Evolutionary conservation across 2,797 vertebrate genomes (phyloP), one percentile per base, ranked within the genome.

Genomic region (Onychomys arenicola): DNA sequence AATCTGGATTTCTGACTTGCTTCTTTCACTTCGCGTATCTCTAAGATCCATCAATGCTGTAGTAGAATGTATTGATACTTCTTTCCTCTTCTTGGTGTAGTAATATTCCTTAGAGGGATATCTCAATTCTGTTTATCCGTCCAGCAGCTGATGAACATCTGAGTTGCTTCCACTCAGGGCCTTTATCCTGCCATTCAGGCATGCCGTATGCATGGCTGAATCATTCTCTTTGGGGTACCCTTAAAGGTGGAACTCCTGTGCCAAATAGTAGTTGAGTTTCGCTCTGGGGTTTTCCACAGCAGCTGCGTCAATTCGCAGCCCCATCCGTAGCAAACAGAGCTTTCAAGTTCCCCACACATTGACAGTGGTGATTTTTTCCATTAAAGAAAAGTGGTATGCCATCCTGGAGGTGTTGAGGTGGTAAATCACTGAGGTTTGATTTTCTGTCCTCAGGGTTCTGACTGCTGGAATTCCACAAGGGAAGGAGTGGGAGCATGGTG

Each of bases 41-140:
- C 29, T 34, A 37, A 40, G 52, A n/a, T 75, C 13, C 12, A 2
- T 40, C 21, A 2, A 0, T 6, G 3, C 6, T 25, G 4, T 3
- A 2, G 4, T 3, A 2, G 46, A 11, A 0, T 8, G 8, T 3
- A 1, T 34, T 7, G 16, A 32, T 2, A 37, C 12, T 49, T 12
- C 37, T 5, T 21, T 57, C 61, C 37, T 83, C 84, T 32, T 21
- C 14, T 10, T 1, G 32, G 14, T 93, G 13, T n/a, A 77, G 2
- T 88, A 11, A 46, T 43, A 32, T 11, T 49, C 25, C 29, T 6
- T 1, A 34, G 2, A 0, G 12, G 32, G 17, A 3, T 2, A 3
- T 0, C 3, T 11, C 46, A 16, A 9, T 67, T 46, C n/a, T 27
- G 52, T 43, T 73, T 5, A 27, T 21, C 32, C 12, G 0, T 21